These are phyloP conservation scores for Drosophila subpulchrella DNA, from an alignment of 1,140 invertebrate species.

Conservation along the genomic window DNA sequence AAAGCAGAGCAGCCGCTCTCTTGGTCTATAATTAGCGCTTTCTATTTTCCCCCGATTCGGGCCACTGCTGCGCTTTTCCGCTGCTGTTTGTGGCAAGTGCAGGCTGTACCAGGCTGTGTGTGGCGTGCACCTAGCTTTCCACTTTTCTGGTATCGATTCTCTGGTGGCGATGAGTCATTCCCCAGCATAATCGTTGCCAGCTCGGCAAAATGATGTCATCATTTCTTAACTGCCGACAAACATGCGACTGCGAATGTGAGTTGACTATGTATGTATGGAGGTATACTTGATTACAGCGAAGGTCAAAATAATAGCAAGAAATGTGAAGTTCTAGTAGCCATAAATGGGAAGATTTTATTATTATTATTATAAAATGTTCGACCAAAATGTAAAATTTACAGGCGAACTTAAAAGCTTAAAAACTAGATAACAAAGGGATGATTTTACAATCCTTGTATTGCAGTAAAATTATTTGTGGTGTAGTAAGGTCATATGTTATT, in stretches of 20 bases:
- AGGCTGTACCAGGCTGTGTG: slow-evolving; percentile 50
- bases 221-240: slow-evolving; percentile 45
- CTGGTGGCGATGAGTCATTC: slow-evolving; percentile 56
- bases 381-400: no score
- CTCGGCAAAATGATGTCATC: slow-evolving; percentile 56
- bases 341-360: no score
- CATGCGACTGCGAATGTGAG: slow-evolving; percentile 9
- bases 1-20: slow-evolving; percentile 47
- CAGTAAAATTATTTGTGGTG: no score
- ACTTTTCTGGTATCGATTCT: slow-evolving; percentile 6
- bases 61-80: slow-evolving; percentile 4
- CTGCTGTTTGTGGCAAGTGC: slow-evolving; percentile 21
- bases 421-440: no score
- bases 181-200: slow-evolving; percentile 36
- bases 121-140: slow-evolving; percentile 38
- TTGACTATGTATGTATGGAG: no score
- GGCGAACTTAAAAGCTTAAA: no score
- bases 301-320: neutral
- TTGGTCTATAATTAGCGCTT: slow-evolving; percentile 62
- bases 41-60: slow-evolving; percentile 45
- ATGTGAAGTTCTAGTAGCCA: neutral
- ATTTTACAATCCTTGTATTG: no score
- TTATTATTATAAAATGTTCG: no score
- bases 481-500: no score
- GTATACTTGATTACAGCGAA: slow-evolving; percentile 1